Percentiles rank a stretch among this genome's conserved stretches.
Evolutionary conservation across 2,797 vertebrate species (phyloP).

Genomic region (Melanotaenia trifasciata): DNA sequence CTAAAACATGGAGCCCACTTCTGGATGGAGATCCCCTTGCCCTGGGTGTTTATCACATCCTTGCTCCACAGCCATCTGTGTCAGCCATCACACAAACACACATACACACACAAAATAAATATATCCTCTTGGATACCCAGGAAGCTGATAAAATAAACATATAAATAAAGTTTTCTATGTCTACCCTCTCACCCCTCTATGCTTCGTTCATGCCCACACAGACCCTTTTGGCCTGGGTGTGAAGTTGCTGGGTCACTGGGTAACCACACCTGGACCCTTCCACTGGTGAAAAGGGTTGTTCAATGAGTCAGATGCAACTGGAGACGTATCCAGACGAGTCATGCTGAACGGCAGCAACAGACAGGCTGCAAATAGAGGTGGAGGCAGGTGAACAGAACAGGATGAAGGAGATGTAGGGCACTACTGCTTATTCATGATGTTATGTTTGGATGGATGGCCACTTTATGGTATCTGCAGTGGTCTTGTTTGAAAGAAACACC

Average conservation of each 20-base stretch:
- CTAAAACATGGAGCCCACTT: conserved; percentile 81
- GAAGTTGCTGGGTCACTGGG: conserved; percentile 60
- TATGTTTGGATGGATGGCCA: conserved; percentile 26
- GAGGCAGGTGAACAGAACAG: conserved; percentile 11
- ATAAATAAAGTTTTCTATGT: conserved; percentile 42
- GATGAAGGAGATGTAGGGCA: conserved; percentile 33
- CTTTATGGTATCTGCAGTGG: conserved; percentile 20
- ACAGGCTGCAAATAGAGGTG: conserved; percentile 46
- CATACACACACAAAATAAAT: conserved; percentile 42
- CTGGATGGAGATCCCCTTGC: conserved; percentile 84
- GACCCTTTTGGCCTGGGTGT: conserved; percentile 23
- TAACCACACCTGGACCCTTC: conserved; percentile 50
- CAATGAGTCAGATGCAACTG: conserved; percentile 64
- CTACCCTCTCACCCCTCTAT: neutral
- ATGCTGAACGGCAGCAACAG: conserved; percentile 36
- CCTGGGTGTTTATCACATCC: conserved; percentile 83
- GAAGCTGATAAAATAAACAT: conserved; percentile 65
- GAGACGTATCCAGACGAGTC: conserved; percentile 67
- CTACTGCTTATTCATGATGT: conserved; percentile 45
- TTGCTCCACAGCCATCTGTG: conserved; percentile 71
- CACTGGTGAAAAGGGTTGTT: conserved; percentile 38
- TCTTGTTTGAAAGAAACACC: conserved; percentile 25
- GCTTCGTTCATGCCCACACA: conserved; percentile 53
- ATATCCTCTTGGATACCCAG: conserved; percentile 68
- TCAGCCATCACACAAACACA: conserved; percentile 47